Evolutionary conservation across 2,888 invertebrate genomes (phyloP).

Genomic region (Drosophila koepferae): DNA sequence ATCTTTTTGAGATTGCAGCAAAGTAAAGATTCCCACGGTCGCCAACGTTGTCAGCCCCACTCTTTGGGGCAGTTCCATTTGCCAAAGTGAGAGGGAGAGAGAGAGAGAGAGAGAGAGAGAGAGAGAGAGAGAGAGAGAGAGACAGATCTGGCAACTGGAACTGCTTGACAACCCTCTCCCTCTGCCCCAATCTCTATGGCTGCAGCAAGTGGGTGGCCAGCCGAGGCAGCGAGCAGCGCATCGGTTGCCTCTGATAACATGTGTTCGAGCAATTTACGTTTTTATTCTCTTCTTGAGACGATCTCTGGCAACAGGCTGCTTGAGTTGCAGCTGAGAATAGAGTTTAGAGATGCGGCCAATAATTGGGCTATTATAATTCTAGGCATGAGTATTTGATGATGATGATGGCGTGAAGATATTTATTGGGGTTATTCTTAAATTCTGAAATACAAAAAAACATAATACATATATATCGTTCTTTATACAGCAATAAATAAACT

Average conservation of each 20-base stretch:
- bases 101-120: no score
- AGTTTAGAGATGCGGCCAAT: not conserved
- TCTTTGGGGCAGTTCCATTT: slow-evolving; percentile 29
- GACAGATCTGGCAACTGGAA: no score
- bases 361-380: not conserved
- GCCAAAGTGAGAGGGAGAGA: not conserved
- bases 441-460: no score
- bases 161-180: no score
- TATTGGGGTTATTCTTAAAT: not conserved
- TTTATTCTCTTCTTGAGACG: not conserved
- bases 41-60: slow-evolving; percentile 18
- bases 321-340: not conserved
- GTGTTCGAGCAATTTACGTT: not conserved
- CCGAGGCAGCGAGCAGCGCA: not conserved
- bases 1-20: slow-evolving; percentile 37
- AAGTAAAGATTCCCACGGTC: slow-evolving; percentile 34
- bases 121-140: no score
- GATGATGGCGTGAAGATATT: not conserved
- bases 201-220: slow-evolving; percentile 30
- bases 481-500: no score
- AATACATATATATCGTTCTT: no score
- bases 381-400: not conserved
- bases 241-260: not conserved
- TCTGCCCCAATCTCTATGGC: not conserved
- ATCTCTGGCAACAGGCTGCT: not conserved